Evolutionary conservation across 1,140 invertebrate species (phyloP), one percentile per base, ranked within the genome.

Genomic region (Halyomorpha halys): DNA sequence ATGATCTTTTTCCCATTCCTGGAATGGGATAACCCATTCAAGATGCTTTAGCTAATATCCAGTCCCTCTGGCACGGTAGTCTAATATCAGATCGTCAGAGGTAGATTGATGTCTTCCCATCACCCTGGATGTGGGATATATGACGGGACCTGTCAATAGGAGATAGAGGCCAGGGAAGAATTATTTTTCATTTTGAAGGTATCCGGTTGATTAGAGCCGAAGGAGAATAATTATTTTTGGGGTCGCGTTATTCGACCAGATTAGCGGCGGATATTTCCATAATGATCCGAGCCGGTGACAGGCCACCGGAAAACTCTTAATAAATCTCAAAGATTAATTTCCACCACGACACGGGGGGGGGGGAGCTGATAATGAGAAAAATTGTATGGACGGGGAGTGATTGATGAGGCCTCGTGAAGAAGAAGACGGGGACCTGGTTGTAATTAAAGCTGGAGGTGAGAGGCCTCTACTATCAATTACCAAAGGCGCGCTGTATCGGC

Each of bases 241-340:
- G 51, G 21, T 18, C n/a, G 51, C n/a, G 51, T 14, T n/a, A 23
- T 53, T 53, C 3, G 51, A 21, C n/a, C 45, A 47, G 45, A 53
- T 53, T 53, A 53, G n/a, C 16, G 19, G 51, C n/a, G 27, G 27
- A 18, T 53, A 23, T 53, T 53, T 53, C 51, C 51, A 53, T 53
- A 53, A 53, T 53, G 51, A 23, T 21, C n/a, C n/a, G 51, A n/a
- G 51, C n/a, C 16, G 51, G 21, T 19, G 51, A 19, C n/a, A 53
- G 51, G 27, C 27, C 27, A 8, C 27, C 27, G 27, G 27, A 23
- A 23, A 53, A 53, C 51, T 53, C 19, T 23, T 53, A 53, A 53
- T 53, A 53, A 53, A 53, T 53, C 51, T 23, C n/a, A 53, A 53
- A 53, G 51, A 53, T 53, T 53, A 53, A 53, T 53, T 19, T 53